Conservation (phyloP, 2,113 vertebrate species). For the Charadrius vociferus region DNA sequence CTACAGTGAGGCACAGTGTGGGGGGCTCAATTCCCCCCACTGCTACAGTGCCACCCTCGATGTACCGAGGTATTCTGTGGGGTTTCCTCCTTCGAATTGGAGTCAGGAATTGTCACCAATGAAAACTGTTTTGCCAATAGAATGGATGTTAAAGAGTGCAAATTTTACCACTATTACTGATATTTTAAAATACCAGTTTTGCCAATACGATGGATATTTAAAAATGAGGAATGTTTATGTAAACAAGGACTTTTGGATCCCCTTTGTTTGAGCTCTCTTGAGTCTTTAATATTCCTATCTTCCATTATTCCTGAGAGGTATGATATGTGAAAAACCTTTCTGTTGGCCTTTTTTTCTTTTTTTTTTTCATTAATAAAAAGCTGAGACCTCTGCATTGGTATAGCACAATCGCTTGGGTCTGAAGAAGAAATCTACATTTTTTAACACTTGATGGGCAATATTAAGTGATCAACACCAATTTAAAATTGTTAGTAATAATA, state of each 20-base stretch:
- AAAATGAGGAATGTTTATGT: neutral
- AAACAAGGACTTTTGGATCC: neutral
- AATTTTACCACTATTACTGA: neutral
- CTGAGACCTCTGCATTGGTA: neutral
- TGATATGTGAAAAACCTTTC: neutral
- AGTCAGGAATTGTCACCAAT: neutral
- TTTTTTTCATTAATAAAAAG: neutral
- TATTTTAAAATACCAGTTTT: neutral
- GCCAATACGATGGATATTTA: neutral
- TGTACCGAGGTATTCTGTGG: neutral
- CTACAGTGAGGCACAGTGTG: accelerated
- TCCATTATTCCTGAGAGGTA: neutral
- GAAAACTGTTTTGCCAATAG: neutral
- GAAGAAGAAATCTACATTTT: neutral
- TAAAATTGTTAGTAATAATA: neutral
- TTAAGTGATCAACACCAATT: neutral
- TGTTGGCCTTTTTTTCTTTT: neutral
- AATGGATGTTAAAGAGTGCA: neutral
- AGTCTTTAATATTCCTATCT: neutral
- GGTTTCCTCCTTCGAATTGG: neutral
- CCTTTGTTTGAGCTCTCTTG: neutral
- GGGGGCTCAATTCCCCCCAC: neutral
- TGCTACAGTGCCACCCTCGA: neutral
- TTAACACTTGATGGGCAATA: neutral
- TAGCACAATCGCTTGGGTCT: neutral